Evolutionary conservation across 2,113 vertebrate species (phyloP).

Genomic region (Sander lucioperca): DNA sequence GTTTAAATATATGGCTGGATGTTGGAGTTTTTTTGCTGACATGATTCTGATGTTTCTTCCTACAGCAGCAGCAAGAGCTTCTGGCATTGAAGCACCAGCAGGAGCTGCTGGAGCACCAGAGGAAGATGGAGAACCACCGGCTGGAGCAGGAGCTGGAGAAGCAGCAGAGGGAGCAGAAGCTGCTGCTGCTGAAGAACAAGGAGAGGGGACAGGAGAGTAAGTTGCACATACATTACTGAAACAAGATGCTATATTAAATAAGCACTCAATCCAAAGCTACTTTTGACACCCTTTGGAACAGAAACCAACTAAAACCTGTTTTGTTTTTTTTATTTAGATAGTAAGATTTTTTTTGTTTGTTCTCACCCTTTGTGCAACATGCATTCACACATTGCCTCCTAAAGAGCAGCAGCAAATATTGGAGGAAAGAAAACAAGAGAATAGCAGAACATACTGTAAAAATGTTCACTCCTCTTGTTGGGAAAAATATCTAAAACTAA

Average conservation of each 20-base stretch:
- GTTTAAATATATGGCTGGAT: background rate
- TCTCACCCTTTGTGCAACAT: background rate
- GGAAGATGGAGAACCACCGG: slow-evolving; percentile 95
- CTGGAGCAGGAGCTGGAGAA: slow-evolving; percentile 98
- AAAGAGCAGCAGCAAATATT: background rate
- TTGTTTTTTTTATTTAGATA: background rate
- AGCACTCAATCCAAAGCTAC: background rate
- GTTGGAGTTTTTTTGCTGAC: slow-evolving; percentile 8
- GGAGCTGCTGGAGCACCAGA: slow-evolving; percentile 96
- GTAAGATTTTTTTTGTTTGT: background rate
- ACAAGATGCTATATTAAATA: background rate
- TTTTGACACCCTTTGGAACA: background rate
- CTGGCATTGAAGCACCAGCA: slow-evolving; percentile 98
- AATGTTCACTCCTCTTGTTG: background rate
- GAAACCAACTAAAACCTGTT: background rate
- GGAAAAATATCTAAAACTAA: background rate
- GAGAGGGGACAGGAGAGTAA: slow-evolving; percentile 98
- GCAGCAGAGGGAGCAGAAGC: slow-evolving; percentile 96
- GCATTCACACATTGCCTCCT: background rate
- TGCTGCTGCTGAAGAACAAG: slow-evolving; percentile 97
- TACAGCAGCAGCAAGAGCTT: slow-evolving; percentile 97
- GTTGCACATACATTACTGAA: background rate
- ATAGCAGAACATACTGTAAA: background rate
- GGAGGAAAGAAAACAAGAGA: background rate
- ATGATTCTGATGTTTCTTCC: background rate